Conservation (phyloP, 2,888 invertebrate species). For the Xestia sexstrigata region DNA sequence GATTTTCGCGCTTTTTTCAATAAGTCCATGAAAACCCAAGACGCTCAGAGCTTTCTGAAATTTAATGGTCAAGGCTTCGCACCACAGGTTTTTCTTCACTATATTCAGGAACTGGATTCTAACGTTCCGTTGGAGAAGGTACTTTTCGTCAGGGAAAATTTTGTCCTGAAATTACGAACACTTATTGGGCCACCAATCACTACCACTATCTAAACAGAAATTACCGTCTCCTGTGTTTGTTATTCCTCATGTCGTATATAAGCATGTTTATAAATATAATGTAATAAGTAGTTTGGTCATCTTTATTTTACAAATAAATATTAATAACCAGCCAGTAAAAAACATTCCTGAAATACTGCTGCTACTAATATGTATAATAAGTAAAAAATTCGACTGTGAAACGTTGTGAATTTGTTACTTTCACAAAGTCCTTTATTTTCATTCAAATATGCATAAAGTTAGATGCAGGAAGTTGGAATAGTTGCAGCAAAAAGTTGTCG, state of each 20-base stretch:
- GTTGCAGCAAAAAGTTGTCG: conserved; percentile 34
- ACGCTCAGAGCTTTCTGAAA: conserved; percentile 77
- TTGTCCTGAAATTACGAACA: conserved; percentile 75
- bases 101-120: conserved; percentile 81
- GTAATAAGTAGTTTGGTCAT: background rate
- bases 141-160: conserved; percentile 78
- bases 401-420: background rate
- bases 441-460: conserved; percentile 27
- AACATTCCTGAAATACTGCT: background rate
- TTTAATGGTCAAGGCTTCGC: conserved; percentile 79
- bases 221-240: background rate
- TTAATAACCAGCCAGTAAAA: background rate
- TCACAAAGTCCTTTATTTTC: conserved; percentile 29
- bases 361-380: background rate
- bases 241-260: background rate
- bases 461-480: conserved; percentile 37
- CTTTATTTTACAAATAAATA: background rate
- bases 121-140: conserved; percentile 80
- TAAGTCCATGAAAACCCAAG: conserved; percentile 75
- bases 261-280: background rate
- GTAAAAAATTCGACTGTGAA: background rate
- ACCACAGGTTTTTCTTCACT: conserved; percentile 80
- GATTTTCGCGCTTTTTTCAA: conserved; percentile 69
- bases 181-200: background rate
- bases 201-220: background rate